Base-by-base conservation (phyloP, 2,113 vertebrate species). In the Eupsittula cactorum region DNA sequence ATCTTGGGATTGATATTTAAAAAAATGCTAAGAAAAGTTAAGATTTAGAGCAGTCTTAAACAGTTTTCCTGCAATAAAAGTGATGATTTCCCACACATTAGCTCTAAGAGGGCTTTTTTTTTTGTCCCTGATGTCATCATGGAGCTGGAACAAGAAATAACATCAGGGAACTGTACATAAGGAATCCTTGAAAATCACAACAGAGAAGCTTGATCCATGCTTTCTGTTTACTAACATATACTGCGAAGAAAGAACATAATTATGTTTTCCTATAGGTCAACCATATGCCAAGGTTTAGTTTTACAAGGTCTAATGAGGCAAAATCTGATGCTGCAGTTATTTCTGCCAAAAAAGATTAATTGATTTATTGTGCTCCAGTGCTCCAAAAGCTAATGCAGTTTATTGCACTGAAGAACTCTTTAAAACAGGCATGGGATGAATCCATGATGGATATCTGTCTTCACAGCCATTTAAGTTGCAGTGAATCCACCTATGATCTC, bases 311-410 rank as follows among this genome's bases (percentile, higher is more conserved):
- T 90, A 95, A 78, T 78, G 37, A 88, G 46, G 68, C 29, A 93
- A 94, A 96, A 93, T 63, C 53, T 86, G 55, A 78, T 75, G 75
- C 33, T 90, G 50, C 70, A 93, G 35, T 35, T 71, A 73, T 62
- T 92, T 84, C 74, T 90, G 82, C 46, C 85, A 87, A 71, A 82
- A 94, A 81, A 37, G 17, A 24, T 55, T 13, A 59, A 65, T 60
- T 71, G 60, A 81, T 88, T 86, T 86, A 64, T 41, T 74, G 62
- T 92, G 37, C 24, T 88, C 25, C n/a, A 78, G 55, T 65, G 46
- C 33, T 90, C 50, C 35, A 78, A 88, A 86, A 78, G 50, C 31
- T 55, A 95, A 83, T 29, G 63, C 33, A 82, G 42, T 86, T 87
- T 52, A 71, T 47, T 64, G 49, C 15, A 3, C 57, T 73, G 70